Percentiles rank a stretch among this genome's conserved stretches.
These are phyloP conservation scores for Nyctibius bracteatus DNA, from an alignment of 2,113 vertebrate species.

Conservation along the genomic window DNA sequence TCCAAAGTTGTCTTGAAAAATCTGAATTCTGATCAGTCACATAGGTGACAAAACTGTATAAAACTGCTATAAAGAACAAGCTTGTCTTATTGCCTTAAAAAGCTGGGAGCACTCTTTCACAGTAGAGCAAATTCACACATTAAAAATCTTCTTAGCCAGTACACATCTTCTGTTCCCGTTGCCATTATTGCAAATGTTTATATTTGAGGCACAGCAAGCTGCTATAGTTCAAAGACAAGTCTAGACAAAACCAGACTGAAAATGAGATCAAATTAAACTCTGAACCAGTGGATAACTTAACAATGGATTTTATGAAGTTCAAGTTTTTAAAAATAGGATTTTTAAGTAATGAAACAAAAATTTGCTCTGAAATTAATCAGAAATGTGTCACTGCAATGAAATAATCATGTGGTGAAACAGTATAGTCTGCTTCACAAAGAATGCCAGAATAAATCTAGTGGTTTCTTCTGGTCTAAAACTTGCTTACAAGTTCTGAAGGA, in stretches of 20 bases:
- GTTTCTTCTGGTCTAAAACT: not conserved
- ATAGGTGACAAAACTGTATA: not conserved
- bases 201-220: not conserved
- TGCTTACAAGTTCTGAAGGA: not conserved
- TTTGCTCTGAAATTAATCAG: not conserved
- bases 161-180: not conserved
- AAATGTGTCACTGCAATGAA: not conserved
- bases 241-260: not conserved
- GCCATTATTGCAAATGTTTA: slow-evolving; percentile 17
- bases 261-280: slow-evolving; percentile 18
- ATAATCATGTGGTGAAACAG: not conserved
- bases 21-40: not conserved
- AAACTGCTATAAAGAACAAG: not conserved
- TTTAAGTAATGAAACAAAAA: not conserved
- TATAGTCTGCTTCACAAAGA: not conserved
- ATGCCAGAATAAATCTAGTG: not conserved
- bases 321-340: not conserved
- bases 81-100: not conserved
- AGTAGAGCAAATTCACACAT: not conserved
- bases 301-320: not conserved
- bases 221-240: not conserved
- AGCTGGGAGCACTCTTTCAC: not conserved
- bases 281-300: not conserved
- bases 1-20: not conserved
- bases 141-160: not conserved